phyloP scores from a whole-genome alignment of 92 coral and sea anemone genomes.

The Actinernus sp. region DNA sequence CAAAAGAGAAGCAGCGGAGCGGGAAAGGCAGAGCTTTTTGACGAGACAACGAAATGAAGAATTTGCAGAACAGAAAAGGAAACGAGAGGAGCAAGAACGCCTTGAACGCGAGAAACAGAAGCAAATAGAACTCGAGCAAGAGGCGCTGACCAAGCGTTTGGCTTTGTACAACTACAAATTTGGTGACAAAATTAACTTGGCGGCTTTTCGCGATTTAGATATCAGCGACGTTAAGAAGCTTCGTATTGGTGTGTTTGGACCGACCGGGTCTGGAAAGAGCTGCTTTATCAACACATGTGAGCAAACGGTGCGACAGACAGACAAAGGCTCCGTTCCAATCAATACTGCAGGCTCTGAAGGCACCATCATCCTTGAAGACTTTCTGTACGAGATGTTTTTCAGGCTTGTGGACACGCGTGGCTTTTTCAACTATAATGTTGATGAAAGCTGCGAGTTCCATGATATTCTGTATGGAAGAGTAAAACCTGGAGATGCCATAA shows the following conservation, averaged over 20 bases:
- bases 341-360: conserved; percentile 64
- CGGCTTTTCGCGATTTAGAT: conserved; percentile 20
- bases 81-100: conserved; percentile 36
- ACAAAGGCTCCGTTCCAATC: conserved; percentile 66
- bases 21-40: conserved; percentile 21
- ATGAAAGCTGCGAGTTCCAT: conserved; percentile 50
- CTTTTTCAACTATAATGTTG: conserved; percentile 54
- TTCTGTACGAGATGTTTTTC: conserved; percentile 50
- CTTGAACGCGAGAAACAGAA: conserved; percentile 11
- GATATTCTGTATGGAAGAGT: conserved; percentile 61
- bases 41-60: conserved; percentile 9
- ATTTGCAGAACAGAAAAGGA: conserved; percentile 10
- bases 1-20: conserved; percentile 9
- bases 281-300: conserved; percentile 73
- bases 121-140: conserved; percentile 14
- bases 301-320: conserved; percentile 42
- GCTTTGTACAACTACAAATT: conserved; percentile 44
- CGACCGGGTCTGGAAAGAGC: conserved; percentile 76
- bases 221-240: conserved; percentile 25
- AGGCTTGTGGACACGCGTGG: conserved; percentile 70
- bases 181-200: conserved; percentile 40
- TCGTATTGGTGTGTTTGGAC: conserved; percentile 71
- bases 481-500: conserved; percentile 55
- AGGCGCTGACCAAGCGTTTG: conserved; percentile 29
- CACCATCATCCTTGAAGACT: conserved; percentile 66